Percentiles rank a stretch among this genome's conserved stretches.
Evolutionary conservation across 2,113 vertebrate species (phyloP).

Genomic region (Micronisus gabar): DNA sequence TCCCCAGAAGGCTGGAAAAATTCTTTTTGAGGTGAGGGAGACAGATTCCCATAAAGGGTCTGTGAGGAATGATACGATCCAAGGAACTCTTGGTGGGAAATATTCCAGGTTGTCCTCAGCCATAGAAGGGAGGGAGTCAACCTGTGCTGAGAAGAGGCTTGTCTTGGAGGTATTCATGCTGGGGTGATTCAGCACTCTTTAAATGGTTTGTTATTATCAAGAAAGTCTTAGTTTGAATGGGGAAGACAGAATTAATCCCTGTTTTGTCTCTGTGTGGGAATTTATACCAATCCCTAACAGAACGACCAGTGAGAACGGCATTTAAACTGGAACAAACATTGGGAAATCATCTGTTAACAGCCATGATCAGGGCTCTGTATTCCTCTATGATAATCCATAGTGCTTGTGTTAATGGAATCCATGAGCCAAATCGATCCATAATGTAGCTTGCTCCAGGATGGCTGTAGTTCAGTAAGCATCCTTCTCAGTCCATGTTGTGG

Average conservation of each 20-base stretch:
- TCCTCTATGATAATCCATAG: background rate
- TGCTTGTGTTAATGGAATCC: background rate
- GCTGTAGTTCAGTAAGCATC: background rate
- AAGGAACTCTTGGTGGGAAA: background rate
- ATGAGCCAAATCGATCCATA: background rate
- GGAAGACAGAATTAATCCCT: background rate
- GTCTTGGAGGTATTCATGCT: background rate
- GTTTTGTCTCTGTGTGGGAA: background rate
- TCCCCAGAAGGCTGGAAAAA: background rate
- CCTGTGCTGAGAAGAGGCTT: background rate
- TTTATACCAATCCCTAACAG: background rate
- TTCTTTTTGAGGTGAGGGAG: background rate
- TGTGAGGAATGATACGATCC: background rate
- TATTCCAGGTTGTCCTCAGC: background rate
- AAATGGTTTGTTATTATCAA: background rate
- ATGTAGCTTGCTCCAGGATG: background rate
- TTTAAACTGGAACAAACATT: background rate
- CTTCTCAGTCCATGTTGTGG: background rate
- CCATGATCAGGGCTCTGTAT: background rate
- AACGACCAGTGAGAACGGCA: background rate
- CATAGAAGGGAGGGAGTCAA: background rate
- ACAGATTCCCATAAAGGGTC: background rate
- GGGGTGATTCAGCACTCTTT: background rate
- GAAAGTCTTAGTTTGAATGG: background rate
- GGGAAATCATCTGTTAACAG: background rate